Percentiles rank a stretch among this genome's conserved stretches.
Conservation (phyloP, 2,797 vertebrate genomes). For the Amblyraja radiata region DNA sequence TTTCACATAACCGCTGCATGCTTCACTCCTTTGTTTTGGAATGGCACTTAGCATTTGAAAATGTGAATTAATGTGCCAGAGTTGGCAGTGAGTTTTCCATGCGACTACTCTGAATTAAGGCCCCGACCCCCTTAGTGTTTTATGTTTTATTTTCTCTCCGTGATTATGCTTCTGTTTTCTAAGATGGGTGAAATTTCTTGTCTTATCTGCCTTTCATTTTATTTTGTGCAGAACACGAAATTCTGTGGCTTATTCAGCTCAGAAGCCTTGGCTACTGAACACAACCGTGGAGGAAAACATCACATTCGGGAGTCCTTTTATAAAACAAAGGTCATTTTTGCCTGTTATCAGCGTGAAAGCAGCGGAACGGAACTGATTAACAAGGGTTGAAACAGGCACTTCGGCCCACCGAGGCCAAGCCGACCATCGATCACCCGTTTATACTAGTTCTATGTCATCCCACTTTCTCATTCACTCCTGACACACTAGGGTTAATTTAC, state of each 20-base stretch:
- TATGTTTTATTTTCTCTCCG: too few species aligned
- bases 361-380: background rate
- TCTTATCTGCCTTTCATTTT: constrained; percentile 39
- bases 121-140: background rate
- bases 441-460: too few species aligned
- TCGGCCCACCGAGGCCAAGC: too few species aligned
- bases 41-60: background rate
- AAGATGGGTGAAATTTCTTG: background rate
- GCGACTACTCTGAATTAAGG: background rate
- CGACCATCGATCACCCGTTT: too few species aligned
- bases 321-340: constrained; percentile 77
- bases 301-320: constrained; percentile 89
- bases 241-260: constrained; percentile 89
- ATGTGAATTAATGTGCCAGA: background rate
- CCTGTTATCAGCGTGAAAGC: background rate
- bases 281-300: constrained; percentile 97
- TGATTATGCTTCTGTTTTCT: constrained; percentile 1
- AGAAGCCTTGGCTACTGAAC: constrained; percentile 96
- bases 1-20: background rate
- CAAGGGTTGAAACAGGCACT: too few species aligned
- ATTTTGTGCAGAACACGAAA: constrained; percentile 75
- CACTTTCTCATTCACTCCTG: too few species aligned
- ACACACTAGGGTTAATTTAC: too few species aligned
- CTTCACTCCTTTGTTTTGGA: background rate
- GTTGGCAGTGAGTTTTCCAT: background rate